Evolutionary conservation across 2,888 invertebrate genomes (phyloP).

Genomic region (Gortyna flavago): DNA sequence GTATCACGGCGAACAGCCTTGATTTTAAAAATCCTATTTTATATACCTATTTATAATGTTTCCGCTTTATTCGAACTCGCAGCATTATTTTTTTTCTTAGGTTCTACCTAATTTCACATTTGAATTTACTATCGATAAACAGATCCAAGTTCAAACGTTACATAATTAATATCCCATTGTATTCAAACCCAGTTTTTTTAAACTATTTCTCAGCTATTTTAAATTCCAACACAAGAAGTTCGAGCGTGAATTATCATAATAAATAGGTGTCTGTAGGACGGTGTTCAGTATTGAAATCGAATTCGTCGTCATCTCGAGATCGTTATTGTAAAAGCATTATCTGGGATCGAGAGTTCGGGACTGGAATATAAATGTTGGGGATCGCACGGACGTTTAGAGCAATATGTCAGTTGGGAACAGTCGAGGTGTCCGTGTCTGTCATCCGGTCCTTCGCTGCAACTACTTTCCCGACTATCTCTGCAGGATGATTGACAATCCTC

Average conservation of each 20-base stretch:
- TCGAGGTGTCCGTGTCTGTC: conserved; percentile 70
- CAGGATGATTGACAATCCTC: conserved; percentile 66
- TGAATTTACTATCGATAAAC: conserved; percentile 41
- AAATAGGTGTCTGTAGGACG: conserved; percentile 70
- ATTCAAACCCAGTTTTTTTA: conserved; percentile 53
- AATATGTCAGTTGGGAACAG: conserved; percentile 82
- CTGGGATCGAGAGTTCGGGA: conserved; percentile 81
- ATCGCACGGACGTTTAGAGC: conserved; percentile 77
- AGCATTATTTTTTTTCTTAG: conserved; percentile 8
- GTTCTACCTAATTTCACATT: conserved; percentile 18
- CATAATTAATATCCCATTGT: conserved; percentile 66
- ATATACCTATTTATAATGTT: conserved; percentile 6
- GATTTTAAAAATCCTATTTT: conserved; percentile 21
- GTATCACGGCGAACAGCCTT: conserved; percentile 17
- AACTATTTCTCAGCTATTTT: conserved; percentile 62
- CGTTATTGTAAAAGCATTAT: conserved; percentile 88
- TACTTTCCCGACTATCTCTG: conserved; percentile 59
- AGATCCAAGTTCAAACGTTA: conserved; percentile 59
- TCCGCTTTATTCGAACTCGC: conserved; percentile 28
- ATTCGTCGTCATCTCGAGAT: conserved; percentile 82
- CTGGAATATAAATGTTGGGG: conserved; percentile 85
- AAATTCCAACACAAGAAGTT: conserved; percentile 70
- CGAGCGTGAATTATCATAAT: conserved; percentile 75
- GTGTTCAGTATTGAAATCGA: conserved; percentile 80
- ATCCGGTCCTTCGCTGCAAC: conserved; percentile 62